Evolutionary conservation across 2,888 invertebrate species (phyloP).

Genomic region (Drosophila meridiana): DNA sequence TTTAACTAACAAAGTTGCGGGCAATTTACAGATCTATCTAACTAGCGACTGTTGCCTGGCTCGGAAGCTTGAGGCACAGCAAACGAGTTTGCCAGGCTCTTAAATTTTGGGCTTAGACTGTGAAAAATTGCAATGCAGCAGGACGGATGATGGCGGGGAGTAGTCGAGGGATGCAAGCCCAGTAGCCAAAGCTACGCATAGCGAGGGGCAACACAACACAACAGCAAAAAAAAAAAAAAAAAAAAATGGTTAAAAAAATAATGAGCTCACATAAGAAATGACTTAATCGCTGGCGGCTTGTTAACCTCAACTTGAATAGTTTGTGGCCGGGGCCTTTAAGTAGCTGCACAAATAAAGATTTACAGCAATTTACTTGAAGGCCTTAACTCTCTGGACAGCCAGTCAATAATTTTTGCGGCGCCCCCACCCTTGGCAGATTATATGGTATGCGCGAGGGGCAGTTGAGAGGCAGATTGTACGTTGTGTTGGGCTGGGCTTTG

Average conservation of each 20-base stretch:
- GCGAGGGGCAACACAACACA: background rate
- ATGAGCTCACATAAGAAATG: constrained; percentile 79
- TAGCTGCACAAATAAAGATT: constrained; percentile 81
- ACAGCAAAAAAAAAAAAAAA: background rate
- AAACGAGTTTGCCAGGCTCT: constrained; percentile 59
- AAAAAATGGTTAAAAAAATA: constrained; percentile 50
- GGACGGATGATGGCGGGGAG: background rate
- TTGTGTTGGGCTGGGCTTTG: background rate
- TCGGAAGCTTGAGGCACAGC: background rate
- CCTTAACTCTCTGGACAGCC: constrained; percentile 57
- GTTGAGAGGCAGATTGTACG: background rate
- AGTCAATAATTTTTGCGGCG: constrained; percentile 74
- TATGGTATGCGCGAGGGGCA: constrained; percentile 31
- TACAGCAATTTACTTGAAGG: constrained; percentile 75
- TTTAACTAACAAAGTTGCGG: constrained; percentile 61
- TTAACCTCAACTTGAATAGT: constrained; percentile 63
- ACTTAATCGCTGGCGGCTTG: constrained; percentile 82
- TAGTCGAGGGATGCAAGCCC: constrained; percentile 52
- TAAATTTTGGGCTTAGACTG: constrained; percentile 72
- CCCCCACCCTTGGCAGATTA: constrained; percentile 63
- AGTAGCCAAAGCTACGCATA: constrained; percentile 72
- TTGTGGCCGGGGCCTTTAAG: constrained; percentile 63
- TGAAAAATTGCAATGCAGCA: constrained; percentile 59
- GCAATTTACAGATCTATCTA: constrained; percentile 41
- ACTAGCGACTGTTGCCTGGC: constrained; percentile 33